phyloP scores from a whole-genome alignment of 2,113 vertebrate species.

The Megaceryle torquata region DNA sequence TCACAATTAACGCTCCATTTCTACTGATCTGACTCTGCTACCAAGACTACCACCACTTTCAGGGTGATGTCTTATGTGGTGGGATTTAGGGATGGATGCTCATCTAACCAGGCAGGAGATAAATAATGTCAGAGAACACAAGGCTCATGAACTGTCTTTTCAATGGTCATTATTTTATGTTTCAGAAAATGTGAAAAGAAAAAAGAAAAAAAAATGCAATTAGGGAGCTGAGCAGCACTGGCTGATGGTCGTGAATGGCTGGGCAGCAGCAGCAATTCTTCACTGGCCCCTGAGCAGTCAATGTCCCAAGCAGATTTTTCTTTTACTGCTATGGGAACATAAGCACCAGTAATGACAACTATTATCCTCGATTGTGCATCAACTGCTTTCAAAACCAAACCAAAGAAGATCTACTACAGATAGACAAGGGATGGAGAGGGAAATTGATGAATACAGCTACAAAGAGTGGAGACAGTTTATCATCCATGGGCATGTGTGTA shows the following conservation, averaged over 20 bases:
- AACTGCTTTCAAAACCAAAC: neutral
- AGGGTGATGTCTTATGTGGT: neutral
- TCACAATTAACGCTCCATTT: neutral
- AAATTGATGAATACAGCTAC: neutral
- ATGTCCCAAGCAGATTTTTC: neutral
- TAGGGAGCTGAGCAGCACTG: neutral
- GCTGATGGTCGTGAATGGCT: neutral
- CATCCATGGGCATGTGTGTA: fast-evolving
- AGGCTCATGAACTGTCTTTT: neutral
- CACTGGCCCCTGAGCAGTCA: neutral
- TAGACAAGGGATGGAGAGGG: neutral
- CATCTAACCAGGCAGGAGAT: neutral
- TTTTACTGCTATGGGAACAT: neutral
- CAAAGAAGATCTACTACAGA: neutral
- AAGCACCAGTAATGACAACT: neutral
- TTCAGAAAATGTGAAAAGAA: neutral
- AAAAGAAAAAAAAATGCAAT: neutral
- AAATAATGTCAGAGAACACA: neutral
- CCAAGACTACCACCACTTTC: neutral
- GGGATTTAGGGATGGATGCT: neutral
- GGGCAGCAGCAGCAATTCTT: neutral
- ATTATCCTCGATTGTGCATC: neutral
- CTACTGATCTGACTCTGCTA: fast-evolving
- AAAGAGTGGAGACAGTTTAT: neutral
- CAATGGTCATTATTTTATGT: neutral